Evolutionary conservation across 64 coral and sea anemone species (phyloP).

Genomic region (Hydrozoanthus tunicans): DNA sequence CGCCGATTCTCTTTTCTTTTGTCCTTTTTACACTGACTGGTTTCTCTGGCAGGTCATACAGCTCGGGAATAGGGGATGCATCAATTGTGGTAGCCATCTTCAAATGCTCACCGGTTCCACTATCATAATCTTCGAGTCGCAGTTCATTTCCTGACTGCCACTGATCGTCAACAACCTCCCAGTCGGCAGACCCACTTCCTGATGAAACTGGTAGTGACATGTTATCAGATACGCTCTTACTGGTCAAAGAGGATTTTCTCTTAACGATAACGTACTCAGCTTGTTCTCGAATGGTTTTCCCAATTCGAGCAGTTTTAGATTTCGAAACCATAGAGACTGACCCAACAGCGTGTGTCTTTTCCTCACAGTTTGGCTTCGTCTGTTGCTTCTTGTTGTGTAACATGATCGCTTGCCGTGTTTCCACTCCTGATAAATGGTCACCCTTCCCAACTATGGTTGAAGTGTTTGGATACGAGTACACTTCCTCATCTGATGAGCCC

Average conservation of each 20-base stretch:
- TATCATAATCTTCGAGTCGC: neutral
- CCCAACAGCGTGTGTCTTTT: slow-evolving; percentile 49
- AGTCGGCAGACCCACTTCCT: slow-evolving; percentile 35
- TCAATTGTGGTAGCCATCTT: slow-evolving; percentile 49
- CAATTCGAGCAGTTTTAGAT: slow-evolving; percentile 51
- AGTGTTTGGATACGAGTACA: slow-evolving; percentile 83
- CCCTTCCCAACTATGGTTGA: slow-evolving; percentile 47
- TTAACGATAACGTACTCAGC: slow-evolving; percentile 53
- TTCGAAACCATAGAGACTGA: slow-evolving; percentile 68
- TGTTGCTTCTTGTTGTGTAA: slow-evolving; percentile 57
- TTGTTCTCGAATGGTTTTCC: slow-evolving; percentile 45
- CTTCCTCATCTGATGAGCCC: slow-evolving; percentile 85
- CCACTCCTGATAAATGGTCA: slow-evolving; percentile 7
- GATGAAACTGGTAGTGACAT: slow-evolving; percentile 61
- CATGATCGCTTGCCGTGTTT: slow-evolving; percentile 29
- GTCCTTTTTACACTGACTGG: slow-evolving; percentile 84
- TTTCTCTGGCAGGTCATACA: slow-evolving; percentile 76
- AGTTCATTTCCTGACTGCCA: slow-evolving; percentile 38
- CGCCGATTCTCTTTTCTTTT: slow-evolving; percentile 33
- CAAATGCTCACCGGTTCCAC: neutral
- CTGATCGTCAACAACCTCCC: slow-evolving; percentile 49
- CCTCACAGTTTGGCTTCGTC: slow-evolving; percentile 50
- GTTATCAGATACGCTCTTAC: slow-evolving; percentile 21
- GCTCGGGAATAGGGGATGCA: slow-evolving; percentile 66
- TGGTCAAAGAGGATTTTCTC: slow-evolving; percentile 57